Evolutionary conservation across 2,797 vertebrate genomes (phyloP).

Genomic region (Balearica regulorum): DNA sequence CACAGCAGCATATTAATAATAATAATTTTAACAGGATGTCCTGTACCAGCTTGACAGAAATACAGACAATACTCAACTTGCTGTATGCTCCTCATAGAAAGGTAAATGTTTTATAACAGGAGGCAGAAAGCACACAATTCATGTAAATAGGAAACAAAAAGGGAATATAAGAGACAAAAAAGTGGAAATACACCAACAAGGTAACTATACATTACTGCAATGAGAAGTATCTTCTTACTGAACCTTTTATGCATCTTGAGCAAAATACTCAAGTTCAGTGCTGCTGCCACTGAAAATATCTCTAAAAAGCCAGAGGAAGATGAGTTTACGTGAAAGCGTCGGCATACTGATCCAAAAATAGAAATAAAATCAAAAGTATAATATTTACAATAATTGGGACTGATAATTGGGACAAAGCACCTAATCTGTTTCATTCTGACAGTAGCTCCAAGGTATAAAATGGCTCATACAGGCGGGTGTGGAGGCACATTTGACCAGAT

Average conservation of each 20-base stretch:
- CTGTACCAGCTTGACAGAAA: background rate
- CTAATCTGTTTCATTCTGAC: background rate
- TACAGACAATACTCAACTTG: background rate
- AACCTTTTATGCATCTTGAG: background rate
- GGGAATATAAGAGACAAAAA: background rate
- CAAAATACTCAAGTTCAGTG: background rate
- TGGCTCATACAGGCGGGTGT: background rate
- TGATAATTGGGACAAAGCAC: background rate
- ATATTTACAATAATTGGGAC: background rate
- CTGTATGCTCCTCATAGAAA: background rate
- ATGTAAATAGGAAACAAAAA: background rate
- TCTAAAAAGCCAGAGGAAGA: background rate
- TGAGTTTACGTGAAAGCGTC: background rate
- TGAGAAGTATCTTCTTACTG: background rate
- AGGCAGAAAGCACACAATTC: background rate
- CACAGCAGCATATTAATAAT: background rate
- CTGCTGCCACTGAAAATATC: background rate
- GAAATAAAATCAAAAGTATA: background rate
- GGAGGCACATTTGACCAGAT: background rate
- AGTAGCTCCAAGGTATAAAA: background rate
- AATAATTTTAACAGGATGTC: background rate
- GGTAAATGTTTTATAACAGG: background rate
- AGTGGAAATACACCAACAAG: background rate
- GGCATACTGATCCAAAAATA: background rate
- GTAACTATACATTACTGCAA: background rate